These are phyloP conservation scores for Trichomycterus rosablanca DNA, from an alignment of 2,113 vertebrate genomes.

Conservation along the genomic window DNA sequence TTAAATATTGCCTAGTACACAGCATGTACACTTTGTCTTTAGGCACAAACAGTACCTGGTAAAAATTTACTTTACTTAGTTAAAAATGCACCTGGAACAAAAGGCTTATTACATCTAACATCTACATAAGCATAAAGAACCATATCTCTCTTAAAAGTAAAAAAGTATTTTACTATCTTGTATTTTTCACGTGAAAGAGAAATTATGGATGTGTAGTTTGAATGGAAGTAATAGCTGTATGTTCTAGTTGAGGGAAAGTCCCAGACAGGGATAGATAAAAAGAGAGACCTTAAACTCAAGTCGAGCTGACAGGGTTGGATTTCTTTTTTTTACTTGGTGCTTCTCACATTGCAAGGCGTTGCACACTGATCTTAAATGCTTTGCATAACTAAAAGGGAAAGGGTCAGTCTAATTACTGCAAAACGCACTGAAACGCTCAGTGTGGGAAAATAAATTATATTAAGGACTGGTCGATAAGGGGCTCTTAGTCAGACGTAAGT, in stretches of 20 bases:
- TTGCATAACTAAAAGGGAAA: conserved; percentile 1
- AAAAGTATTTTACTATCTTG: neutral
- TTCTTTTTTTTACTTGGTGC: conserved; percentile 15
- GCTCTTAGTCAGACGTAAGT: neutral
- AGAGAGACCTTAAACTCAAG: neutral
- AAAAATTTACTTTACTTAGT: too few relatives aligned
- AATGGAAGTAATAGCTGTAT: conserved; percentile 23
- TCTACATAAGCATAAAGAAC: too few relatives aligned
- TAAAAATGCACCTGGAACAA: too few relatives aligned
- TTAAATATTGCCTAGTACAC: too few relatives aligned
- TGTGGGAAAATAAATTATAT: neutral
- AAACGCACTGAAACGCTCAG: conserved; percentile 10
- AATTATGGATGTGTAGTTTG: conserved; percentile 4
- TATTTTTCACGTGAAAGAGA: conserved; percentile 2
- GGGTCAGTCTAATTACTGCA: conserved; percentile 2
- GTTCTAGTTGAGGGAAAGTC: conserved; percentile 39
- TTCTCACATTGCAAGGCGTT: conserved; percentile 17
- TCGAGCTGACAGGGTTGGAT: conserved; percentile 17
- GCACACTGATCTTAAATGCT: neutral
- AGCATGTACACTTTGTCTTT: too few relatives aligned
- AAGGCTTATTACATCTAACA: too few relatives aligned
- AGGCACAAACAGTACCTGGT: too few relatives aligned
- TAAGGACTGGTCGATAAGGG: neutral
- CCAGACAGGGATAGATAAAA: conserved; percentile 9
- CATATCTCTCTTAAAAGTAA: neutral